Conservation (phyloP, 2,797 vertebrate genomes). For the Acipenser transmontanus region DNA sequence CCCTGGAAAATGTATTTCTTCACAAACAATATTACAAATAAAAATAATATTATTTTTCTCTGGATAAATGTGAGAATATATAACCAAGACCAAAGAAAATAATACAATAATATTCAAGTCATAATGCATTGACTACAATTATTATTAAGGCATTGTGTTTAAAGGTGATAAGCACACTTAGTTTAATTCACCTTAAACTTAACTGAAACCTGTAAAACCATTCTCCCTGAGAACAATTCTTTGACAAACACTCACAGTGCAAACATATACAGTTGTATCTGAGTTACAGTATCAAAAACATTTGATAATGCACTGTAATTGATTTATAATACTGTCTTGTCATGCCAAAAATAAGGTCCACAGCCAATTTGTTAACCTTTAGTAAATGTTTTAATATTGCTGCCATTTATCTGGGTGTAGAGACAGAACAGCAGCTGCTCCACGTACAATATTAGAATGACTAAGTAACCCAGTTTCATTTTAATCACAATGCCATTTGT, state of each 20-base stretch:
- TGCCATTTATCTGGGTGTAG: constrained; percentile 33
- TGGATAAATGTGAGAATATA: too few species aligned
- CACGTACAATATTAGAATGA: constrained; percentile 36
- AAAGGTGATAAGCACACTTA: background rate
- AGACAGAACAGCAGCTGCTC: constrained; percentile 19
- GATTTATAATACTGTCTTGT: constrained; percentile 12
- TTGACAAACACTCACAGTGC: constrained; percentile 24
- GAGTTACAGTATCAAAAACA: constrained; percentile 20
- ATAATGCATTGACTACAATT: too few species aligned
- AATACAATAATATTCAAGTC: too few species aligned
- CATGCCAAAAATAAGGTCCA: constrained; percentile 10
- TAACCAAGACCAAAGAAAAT: too few species aligned
- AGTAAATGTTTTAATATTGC: constrained; percentile 4
- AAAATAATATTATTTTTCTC: too few species aligned
- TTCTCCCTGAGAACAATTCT: background rate
- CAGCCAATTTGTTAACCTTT: constrained; percentile 6
- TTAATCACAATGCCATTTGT: constrained; percentile 43
- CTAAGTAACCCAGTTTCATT: constrained; percentile 36
- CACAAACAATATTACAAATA: too few species aligned
- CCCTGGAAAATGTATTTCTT: too few species aligned
- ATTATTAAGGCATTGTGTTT: too few species aligned
- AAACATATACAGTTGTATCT: constrained; percentile 18
- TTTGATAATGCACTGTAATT: constrained; percentile 18
- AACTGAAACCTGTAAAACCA: constrained; percentile 9
- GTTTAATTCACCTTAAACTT: constrained; percentile 10